Evolutionary conservation across 2,113 vertebrate genomes (phyloP), one percentile per base, ranked within the genome.

Genomic region (Sprattus sprattus): DNA sequence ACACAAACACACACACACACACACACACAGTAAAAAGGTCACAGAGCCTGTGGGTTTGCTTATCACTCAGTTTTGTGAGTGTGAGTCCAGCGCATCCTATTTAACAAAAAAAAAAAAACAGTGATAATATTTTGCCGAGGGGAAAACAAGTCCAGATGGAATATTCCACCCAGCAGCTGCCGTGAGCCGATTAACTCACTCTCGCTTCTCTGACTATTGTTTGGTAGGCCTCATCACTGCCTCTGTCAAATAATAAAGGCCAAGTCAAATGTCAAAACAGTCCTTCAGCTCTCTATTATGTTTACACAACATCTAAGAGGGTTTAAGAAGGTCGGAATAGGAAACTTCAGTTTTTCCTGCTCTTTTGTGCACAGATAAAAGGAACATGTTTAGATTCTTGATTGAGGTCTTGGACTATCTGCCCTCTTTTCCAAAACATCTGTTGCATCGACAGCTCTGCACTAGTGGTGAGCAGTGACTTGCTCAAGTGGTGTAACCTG

Each of bases 121-220:
- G 9, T 47, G 64, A 60, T 86, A 52, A 85, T 64, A 6, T 85
- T 83, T 82, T 86, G 78, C 81, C 20, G 85, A 47, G 47, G 84
- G 86, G 87, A 88, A 86, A 86, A 84, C n/a, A 28, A 22, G 81
- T 57, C 60, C 60, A 82, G 85, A 84, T 88, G 87, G 86, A 87
- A 87, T 89, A 82, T 87, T 88, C 85, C 82, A 47, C 60, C 45
- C 60, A 52, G 83, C 78, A 78, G 81, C 57, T 60, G 84, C 22
- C 57, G 82, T 84, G 60, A 81, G 39, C 64, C 54, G 83, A 52
- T 83, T 81, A 45, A 82, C 47, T 50, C 78, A 20, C n/a, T 83
- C 67, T 81, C 81, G 32, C 83, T 39, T 45, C 84, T 78, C 82
- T 85, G 60, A 67, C 52, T 11, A n/a, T 85, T 88, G 85, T 85